phyloP scores from a whole-genome alignment of 2,888 invertebrate species.

The Orthonevra nobilis region DNA sequence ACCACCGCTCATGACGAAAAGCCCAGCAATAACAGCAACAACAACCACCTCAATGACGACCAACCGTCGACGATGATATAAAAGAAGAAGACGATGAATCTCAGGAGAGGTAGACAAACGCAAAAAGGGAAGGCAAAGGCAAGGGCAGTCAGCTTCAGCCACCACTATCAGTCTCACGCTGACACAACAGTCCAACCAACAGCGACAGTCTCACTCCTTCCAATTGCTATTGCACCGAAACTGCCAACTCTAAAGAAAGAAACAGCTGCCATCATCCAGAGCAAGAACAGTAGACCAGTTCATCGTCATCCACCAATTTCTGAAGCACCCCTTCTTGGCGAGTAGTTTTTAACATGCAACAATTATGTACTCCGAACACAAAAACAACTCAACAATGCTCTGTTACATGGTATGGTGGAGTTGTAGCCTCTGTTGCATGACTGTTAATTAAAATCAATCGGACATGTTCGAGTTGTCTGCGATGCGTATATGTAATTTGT shows the following conservation, averaged over 20 bases:
- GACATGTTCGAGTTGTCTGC: slow-evolving; percentile 2
- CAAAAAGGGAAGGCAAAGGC: slow-evolving; percentile 1
- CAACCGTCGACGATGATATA: slow-evolving; percentile 24
- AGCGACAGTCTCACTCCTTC: slow-evolving; percentile 23
- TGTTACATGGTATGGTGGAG: slow-evolving; percentile 2
- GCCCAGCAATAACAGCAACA: slow-evolving; percentile 10
- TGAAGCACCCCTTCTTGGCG: neutral
- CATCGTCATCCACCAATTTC: neutral
- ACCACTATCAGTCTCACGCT: too few relatives aligned
- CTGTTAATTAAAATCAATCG: neutral
- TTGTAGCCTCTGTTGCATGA: neutral
- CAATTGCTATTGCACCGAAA: neutral
- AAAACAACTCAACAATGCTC: neutral
- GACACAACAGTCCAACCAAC: slow-evolving; percentile 27
- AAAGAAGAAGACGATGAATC: slow-evolving; percentile 29
- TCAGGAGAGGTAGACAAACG: neutral
- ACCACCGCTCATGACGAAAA: slow-evolving; percentile 57
- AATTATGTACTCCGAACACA: slow-evolving; percentile 1
- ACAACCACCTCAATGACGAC: slow-evolving; percentile 17
- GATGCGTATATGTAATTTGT: neutral
- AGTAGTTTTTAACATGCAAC: slow-evolving; percentile 15
- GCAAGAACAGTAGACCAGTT: slow-evolving; percentile 12
- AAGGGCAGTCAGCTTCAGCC: slow-evolving; percentile 3
- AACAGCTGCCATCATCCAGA: slow-evolving; percentile 19
- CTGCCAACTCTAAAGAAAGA: neutral